These are phyloP conservation scores for Myocastor coypus DNA, from an alignment of 2,113 vertebrate species.

Conservation along the genomic window DNA sequence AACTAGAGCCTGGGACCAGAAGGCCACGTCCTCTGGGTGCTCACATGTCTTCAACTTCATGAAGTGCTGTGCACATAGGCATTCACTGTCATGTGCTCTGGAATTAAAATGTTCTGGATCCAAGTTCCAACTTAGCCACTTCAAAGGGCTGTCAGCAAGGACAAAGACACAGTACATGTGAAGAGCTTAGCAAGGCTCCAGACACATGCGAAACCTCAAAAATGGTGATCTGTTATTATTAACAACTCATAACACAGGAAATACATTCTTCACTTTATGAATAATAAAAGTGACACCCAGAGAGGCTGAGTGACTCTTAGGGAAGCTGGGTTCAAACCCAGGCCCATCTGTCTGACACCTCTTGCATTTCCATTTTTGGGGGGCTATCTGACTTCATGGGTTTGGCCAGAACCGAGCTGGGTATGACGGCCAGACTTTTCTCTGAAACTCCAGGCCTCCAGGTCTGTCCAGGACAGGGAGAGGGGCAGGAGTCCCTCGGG, in stretches of 20 bases:
- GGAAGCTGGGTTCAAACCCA: not conserved
- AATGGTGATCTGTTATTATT: not conserved
- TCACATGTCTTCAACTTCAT: not conserved
- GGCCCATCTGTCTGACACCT: not conserved
- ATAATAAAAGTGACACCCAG: slow-evolving; percentile 22
- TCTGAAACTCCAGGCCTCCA: not conserved
- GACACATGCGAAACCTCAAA: not conserved
- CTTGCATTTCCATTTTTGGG: not conserved
- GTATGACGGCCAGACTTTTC: not conserved
- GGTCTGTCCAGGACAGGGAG: not conserved
- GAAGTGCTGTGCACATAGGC: not conserved
- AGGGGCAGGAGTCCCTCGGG: slow-evolving; percentile 8
- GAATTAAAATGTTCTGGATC: not conserved
- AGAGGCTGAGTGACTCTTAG: not conserved
- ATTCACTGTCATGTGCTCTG: not conserved
- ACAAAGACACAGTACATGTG: not conserved
- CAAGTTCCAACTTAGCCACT: not conserved
- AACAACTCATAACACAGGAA: not conserved
- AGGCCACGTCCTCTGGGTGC: not conserved
- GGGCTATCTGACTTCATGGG: not conserved
- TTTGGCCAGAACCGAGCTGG: not conserved
- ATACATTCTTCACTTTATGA: not conserved
- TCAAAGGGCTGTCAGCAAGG: not conserved
- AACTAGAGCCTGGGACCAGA: not conserved
- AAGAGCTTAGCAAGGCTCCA: not conserved